These are phyloP conservation scores for Uromys caudimaculatus DNA, from an alignment of 2,797 vertebrate species.

Conservation along the genomic window DNA sequence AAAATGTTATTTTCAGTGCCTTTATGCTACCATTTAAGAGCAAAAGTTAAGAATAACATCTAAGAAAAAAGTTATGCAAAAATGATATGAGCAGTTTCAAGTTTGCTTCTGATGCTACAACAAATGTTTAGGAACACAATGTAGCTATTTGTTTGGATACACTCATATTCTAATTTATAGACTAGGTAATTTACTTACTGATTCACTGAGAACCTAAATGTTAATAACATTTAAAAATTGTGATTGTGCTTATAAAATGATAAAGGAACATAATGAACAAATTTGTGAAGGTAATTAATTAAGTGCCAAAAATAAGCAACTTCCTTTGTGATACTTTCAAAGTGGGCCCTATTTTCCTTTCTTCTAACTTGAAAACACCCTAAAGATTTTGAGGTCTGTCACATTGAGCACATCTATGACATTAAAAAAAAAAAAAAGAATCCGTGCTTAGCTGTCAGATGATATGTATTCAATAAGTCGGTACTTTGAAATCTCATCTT, in stretches of 20 bases:
- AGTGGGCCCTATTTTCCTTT: conserved; percentile 58
- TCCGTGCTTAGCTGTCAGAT: neutral
- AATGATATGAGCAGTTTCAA: neutral
- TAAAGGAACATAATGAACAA: conserved; percentile 79
- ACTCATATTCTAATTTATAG: conserved; percentile 50
- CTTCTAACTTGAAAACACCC: conserved; percentile 40
- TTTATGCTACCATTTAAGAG: conserved; percentile 33
- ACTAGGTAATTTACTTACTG: conserved; percentile 6
- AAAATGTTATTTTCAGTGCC: neutral
- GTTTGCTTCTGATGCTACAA: neutral
- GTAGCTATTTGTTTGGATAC: neutral
- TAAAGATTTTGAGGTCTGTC: conserved; percentile 31
- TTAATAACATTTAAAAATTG: conserved; percentile 66
- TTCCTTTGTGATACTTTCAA: conserved; percentile 68
- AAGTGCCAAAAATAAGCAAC: conserved; percentile 77
- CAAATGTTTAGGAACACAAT: conserved; percentile 30
- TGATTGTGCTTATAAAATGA: conserved; percentile 70
- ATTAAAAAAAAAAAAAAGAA: conserved; percentile 45
- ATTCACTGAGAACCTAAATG: conserved; percentile 74
- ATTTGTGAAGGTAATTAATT: conserved; percentile 83
- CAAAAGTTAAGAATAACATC: conserved; percentile 42
- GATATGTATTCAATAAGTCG: conserved; percentile 19
- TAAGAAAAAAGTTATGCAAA: conserved; percentile 47
- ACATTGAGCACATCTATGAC: neutral
- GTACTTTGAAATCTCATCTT: neutral